These are phyloP conservation scores for Morphnarchus princeps DNA, from an alignment of 2,113 vertebrate species.

Conservation along the genomic window DNA sequence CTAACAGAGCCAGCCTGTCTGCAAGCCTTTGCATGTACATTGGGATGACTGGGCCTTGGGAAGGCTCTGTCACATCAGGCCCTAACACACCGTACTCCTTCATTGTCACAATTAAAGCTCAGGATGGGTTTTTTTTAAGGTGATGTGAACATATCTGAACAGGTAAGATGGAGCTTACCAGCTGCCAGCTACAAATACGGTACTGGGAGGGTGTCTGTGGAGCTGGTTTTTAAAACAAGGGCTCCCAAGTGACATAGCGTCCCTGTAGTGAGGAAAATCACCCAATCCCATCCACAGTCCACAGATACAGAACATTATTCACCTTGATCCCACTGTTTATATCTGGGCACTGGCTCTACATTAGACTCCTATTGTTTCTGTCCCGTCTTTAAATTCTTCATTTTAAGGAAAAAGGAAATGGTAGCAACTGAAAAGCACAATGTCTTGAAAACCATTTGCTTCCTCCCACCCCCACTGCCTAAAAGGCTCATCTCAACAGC, in stretches of 20 bases:
- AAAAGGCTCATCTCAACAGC: neutral
- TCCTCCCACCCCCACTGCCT: neutral
- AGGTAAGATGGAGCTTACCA: neutral
- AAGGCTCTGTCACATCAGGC: neutral
- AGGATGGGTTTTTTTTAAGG: neutral
- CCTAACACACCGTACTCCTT: neutral
- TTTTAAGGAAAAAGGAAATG: neutral
- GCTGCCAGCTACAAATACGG: neutral
- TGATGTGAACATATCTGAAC: neutral
- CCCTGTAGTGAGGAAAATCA: neutral
- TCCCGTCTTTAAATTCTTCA: neutral
- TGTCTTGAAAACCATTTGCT: neutral
- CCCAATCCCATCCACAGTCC: neutral
- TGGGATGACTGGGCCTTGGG: neutral
- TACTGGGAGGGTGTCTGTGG: neutral
- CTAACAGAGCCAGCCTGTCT: conserved; percentile 16
- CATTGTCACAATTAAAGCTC: neutral
- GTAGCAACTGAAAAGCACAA: neutral
- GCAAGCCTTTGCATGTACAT: neutral
- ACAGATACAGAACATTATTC: neutral
- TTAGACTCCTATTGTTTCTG: neutral
- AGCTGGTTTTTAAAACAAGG: neutral
- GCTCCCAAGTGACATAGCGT: neutral
- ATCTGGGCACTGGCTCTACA: neutral
- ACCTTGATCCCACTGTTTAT: neutral